Base-by-base conservation (phyloP, 2,888 invertebrate species). In the Cacoxenus indagator region DNA sequence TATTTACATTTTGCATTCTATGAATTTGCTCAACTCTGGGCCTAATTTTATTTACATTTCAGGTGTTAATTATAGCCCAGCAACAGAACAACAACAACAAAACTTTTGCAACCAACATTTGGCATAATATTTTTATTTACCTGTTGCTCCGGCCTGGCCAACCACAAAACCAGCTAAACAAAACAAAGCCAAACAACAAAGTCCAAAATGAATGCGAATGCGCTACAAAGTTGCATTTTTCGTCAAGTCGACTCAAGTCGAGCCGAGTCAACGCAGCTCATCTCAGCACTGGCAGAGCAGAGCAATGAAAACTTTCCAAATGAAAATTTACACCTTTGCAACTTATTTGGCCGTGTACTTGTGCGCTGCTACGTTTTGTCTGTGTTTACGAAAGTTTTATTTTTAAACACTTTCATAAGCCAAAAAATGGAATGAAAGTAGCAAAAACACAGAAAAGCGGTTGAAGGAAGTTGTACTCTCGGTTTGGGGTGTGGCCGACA, bases 321-420 rank as follows among this genome's bases (percentile, higher is more conserved):
- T 80, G 73, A 77, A 81, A 82, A 72, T 82, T 79, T 76, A 77
- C 79, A 80, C 79, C 79, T 81, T 75, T 70, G 22, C 51, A 19
- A 51, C 51, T 51, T 51, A 6, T 51, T 22, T 61, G n/a, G 29
- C 54, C 70, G 70, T 51, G 46, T 67, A 72, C 72, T 72, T 77
- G 73, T 69, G 71, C 17, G 61, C 37, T 61, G 61, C 17, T 61
- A n/a, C n/a, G 37, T 2, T 61, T 17, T 6, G 17, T 27, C 19
- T 43, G n/a, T 22, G 29, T n/a, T 65, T 55, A 22, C 19, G 11
- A 37, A 65, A 55, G 43, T 55, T 51, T 51, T 51, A 22, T 51
- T 37, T 55, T 54, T 45, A 65, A 55, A 55, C 59, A 65, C 68
- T 71, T 72, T 71, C 71, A 70, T 67, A 76, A 70, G 76, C 76